phyloP scores from a whole-genome alignment of 2,113 vertebrate species.

The Taxidea taxus region DNA sequence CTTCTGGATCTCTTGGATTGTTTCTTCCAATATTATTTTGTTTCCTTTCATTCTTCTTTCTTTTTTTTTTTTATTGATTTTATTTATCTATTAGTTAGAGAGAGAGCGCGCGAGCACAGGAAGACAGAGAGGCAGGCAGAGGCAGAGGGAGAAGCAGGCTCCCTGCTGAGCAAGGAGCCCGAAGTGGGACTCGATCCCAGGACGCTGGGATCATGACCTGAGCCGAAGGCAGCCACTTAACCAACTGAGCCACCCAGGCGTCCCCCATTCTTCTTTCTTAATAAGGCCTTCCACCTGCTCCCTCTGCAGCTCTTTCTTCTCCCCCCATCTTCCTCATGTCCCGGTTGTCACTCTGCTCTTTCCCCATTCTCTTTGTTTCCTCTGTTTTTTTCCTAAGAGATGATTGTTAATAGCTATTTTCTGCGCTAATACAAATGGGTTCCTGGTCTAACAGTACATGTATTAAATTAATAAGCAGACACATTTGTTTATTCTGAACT shows the following conservation, averaged over 20 bases:
- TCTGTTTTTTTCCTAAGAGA: not conserved
- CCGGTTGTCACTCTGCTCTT: not conserved
- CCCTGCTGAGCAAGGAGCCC: no score
- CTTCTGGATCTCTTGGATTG: not conserved
- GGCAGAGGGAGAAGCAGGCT: no score
- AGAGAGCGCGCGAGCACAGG: no score
- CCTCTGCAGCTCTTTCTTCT: not conserved
- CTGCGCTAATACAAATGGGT: not conserved
- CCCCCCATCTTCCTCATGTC: fast-evolving
- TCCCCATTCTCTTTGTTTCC: not conserved
- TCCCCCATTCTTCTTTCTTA: not conserved
- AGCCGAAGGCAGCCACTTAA: no score
- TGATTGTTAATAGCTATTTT: slow-evolving; percentile 32
- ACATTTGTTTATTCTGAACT: slow-evolving; percentile 40
- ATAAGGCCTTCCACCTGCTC: not conserved
- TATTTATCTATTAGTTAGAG: no score
- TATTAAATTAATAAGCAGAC: slow-evolving; percentile 32
- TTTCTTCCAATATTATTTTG: not conserved
- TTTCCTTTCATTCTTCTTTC: not conserved
- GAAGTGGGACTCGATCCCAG: no score
- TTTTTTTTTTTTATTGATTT: not conserved
- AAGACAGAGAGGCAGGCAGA: no score
- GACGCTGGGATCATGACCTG: no score
- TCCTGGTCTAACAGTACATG: not conserved
- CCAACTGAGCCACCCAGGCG: no score